Evolutionary conservation across 2,797 vertebrate genomes (phyloP).

Genomic region (Cyclura pinguis): DNA sequence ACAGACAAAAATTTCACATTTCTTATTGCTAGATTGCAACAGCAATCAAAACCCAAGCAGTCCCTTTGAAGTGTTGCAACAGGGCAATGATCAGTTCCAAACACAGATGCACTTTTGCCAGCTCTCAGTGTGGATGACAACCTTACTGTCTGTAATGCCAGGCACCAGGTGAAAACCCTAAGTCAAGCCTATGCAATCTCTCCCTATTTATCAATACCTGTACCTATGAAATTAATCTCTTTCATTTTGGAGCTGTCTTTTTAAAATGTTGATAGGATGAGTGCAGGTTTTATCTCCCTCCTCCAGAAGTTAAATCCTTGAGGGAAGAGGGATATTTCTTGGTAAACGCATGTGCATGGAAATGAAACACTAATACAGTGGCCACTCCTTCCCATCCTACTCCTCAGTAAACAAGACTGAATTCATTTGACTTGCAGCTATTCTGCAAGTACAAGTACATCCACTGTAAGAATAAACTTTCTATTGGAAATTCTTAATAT

Average conservation of each 20-base stretch:
- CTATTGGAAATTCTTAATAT: not conserved
- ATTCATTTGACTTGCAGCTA: not conserved
- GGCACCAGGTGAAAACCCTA: not conserved
- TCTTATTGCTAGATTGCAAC: not conserved
- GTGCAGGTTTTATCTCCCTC: not conserved
- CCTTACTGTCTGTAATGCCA: not conserved
- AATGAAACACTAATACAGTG: not conserved
- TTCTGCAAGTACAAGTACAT: not conserved
- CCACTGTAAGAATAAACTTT: not conserved
- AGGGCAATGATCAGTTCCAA: not conserved
- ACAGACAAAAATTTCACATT: not conserved
- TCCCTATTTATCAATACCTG: not conserved
- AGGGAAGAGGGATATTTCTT: not conserved
- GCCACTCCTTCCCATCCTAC: not conserved
- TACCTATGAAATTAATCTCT: not conserved
- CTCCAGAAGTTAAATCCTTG: not conserved
- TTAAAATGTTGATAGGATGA: not conserved
- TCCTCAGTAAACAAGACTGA: not conserved
- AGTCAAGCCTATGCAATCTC: not conserved
- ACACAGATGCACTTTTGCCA: not conserved
- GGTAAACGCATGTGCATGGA: not conserved
- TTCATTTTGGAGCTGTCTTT: not conserved
- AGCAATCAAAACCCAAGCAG: not conserved
- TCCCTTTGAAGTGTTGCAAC: not conserved
- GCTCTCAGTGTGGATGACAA: not conserved